phyloP scores from a whole-genome alignment of 2,797 vertebrate species.

The Sebastolobus altivelis region DNA sequence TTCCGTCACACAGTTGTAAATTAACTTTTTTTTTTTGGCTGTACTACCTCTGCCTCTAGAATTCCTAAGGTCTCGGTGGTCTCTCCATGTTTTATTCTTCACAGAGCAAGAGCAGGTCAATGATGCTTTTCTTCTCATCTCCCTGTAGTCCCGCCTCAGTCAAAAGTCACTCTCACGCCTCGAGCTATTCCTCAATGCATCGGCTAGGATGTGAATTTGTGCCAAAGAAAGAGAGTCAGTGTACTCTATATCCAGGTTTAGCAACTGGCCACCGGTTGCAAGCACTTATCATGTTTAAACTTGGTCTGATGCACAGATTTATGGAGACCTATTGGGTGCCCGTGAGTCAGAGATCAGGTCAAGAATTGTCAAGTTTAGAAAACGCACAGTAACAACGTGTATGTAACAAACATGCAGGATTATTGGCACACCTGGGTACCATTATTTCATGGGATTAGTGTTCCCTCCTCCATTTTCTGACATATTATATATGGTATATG shows the following conservation, averaged over 20 bases:
- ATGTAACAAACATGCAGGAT: not conserved
- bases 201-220: conserved; percentile 50
- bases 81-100: conserved; percentile 30
- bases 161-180: conserved; percentile 60
- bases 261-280: conserved; percentile 27
- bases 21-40: not conserved
- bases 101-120: conserved; percentile 49
- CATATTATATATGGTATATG: not conserved
- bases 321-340: conserved; percentile 11
- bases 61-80: conserved; percentile 8
- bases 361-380: not conserved
- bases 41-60: not conserved
- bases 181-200: conserved; percentile 51
- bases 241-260: conserved; percentile 46
- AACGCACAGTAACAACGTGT: not conserved
- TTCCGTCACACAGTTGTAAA: conserved; percentile 1
- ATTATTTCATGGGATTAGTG: not conserved
- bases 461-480: not conserved
- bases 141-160: conserved; percentile 56
- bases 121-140: conserved; percentile 53
- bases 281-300: conserved; percentile 28
- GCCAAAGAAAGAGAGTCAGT: conserved; percentile 47
- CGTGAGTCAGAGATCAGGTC: conserved; percentile 34
- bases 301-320: conserved; percentile 27
- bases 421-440: conserved; percentile 3